Evolutionary conservation across 2,113 vertebrate genomes (phyloP), one percentile per base, ranked within the genome.

Genomic region (Abramis brama): DNA sequence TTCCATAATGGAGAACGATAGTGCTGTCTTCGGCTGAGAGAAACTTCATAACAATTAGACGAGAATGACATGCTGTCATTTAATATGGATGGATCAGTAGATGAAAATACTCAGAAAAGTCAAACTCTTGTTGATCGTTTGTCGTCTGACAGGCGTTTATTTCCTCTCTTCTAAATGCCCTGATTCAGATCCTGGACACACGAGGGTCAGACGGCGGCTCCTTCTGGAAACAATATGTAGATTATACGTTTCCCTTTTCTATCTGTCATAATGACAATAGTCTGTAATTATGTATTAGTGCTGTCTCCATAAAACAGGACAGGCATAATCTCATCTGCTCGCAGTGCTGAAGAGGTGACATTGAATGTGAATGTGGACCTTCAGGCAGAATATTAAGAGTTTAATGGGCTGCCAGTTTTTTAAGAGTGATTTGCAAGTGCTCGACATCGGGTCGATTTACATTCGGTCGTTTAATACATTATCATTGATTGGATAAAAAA

Each of bases 1-100:
- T 95, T 95, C 90, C 87, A 92, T 94, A 94, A 95, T 94, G 91
- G 94, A 93, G 92, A 94, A 89, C 86, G 90, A 95, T 94, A 87
- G 92, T 92, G 91, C 92, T 92, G 94, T 94, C 87, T 76, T 90
- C 89, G 86, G 89, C 79, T 71, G 82, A 85, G 76, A 88, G 79
- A 86, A 82, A 90, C 45, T 81, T 78, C 82, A 80, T 87, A 74
- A 83, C 86, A 82, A 77, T 86, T 80, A 62, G 33, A 64, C 23
- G 17, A 71, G 17, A 36, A 71, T 70, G 17, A 70, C 60, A 30
- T 27, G 13, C 10, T 6, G 60, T 27, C n/a, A 55, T 36, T 15
- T 82, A 15, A 33, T 23, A n/a, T 33, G 45, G 23, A 66, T 5
- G 43, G 39, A 47, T 64, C 9, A 81, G 52, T 3, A 7, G 9